Percentiles rank a stretch among this genome's conserved stretches.
These are phyloP conservation scores for Illadopsis cleaveri DNA, from an alignment of 2,113 vertebrate species.

Conservation along the genomic window DNA sequence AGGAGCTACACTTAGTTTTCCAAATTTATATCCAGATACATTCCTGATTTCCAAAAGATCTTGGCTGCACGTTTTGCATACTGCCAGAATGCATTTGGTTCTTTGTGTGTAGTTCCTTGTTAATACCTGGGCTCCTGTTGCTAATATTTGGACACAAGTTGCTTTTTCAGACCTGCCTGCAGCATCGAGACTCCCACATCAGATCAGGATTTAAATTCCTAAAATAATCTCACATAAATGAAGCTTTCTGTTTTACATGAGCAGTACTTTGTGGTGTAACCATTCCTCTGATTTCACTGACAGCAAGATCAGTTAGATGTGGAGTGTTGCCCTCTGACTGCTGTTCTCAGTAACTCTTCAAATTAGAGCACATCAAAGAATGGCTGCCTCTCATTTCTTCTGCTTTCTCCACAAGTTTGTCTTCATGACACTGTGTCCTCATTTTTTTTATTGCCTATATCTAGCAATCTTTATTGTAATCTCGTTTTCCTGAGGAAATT, in stretches of 20 bases:
- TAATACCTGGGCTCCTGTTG: neutral
- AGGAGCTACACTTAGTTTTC: neutral
- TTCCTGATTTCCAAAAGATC: neutral
- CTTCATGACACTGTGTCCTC: neutral
- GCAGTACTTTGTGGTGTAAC: neutral
- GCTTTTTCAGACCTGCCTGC: neutral
- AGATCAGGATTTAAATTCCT: neutral
- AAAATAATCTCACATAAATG: neutral
- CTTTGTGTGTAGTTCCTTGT: neutral
- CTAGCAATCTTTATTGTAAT: neutral
- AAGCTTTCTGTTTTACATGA: neutral
- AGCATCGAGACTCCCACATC: neutral
- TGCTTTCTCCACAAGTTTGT: neutral
- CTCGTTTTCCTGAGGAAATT: neutral
- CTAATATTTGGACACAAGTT: neutral
- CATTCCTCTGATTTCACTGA: neutral
- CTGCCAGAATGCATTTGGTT: neutral
- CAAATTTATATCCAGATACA: neutral
- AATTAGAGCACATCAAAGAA: slow-evolving; percentile 28
- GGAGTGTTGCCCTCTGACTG: slow-evolving; percentile 9
- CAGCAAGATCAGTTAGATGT: neutral
- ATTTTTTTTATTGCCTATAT: slow-evolving; percentile 4
- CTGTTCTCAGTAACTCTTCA: slow-evolving; percentile 24
- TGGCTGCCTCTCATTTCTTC: neutral
- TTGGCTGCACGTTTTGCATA: neutral